phyloP scores from a whole-genome alignment of 2,797 vertebrate genomes.

The Okamejei kenojei region DNA sequence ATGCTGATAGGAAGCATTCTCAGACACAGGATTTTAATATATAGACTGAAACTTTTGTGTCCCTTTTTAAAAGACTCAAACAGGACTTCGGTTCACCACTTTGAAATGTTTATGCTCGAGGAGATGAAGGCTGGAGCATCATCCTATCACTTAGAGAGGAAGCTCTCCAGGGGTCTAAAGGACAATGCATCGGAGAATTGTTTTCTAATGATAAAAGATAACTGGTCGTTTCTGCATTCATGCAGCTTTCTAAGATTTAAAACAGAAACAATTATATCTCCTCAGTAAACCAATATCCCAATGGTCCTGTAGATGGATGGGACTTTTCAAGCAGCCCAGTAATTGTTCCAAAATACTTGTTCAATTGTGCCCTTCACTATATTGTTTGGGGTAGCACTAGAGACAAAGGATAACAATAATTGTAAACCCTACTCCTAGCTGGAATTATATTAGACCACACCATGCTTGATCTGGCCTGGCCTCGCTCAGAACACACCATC shows the following conservation, averaged over 20 bases:
- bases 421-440: background rate
- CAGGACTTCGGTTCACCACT: background rate
- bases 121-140: background rate
- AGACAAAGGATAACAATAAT: background rate
- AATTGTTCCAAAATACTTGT: background rate
- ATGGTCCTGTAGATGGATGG: background rate
- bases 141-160: background rate
- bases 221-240: background rate
- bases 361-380: background rate
- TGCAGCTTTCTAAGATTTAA: background rate
- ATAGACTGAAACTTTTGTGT: background rate
- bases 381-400: background rate
- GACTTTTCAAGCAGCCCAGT: background rate
- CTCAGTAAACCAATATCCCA: background rate
- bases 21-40: background rate
- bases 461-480: too few species aligned
- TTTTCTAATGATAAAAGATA: background rate
- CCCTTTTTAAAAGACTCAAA: background rate
- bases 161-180: background rate
- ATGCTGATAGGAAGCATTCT: too few species aligned
- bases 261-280: background rate
- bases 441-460: background rate
- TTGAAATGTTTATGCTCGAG: background rate
- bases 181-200: background rate
- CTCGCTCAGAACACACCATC: too few species aligned